Evolutionary conservation across 2,113 vertebrate genomes (phyloP).

Genomic region (Cromileptes altivelis): DNA sequence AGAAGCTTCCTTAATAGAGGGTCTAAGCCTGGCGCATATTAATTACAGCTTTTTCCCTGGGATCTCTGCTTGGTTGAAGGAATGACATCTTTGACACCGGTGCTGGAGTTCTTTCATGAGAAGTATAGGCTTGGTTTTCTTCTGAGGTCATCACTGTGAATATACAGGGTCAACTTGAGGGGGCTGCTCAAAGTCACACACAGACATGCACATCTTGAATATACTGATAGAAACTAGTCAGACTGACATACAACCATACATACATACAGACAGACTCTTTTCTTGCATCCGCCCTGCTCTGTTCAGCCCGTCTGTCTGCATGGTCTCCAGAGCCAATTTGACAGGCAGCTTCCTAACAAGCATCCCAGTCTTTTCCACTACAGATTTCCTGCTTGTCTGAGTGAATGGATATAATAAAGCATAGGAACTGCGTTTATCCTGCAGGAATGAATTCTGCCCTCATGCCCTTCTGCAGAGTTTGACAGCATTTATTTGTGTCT

Average conservation of each 20-base stretch:
- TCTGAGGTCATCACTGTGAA: slow-evolving; percentile 48
- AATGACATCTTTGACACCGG: slow-evolving; percentile 59
- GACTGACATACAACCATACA: slow-evolving; percentile 46
- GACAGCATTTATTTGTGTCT: slow-evolving; percentile 75
- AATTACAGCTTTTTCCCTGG: slow-evolving; percentile 51
- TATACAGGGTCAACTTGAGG: slow-evolving; percentile 38
- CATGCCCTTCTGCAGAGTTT: slow-evolving; percentile 64
- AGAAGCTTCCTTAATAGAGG: slow-evolving; percentile 34
- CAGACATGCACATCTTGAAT: slow-evolving; percentile 10
- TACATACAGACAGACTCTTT: slow-evolving; percentile 36
- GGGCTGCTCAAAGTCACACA: slow-evolving; percentile 33
- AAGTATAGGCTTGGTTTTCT: slow-evolving; percentile 29
- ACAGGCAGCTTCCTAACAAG: slow-evolving; percentile 77
- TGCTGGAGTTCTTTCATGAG: slow-evolving; percentile 27
- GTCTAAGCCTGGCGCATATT: slow-evolving; percentile 51
- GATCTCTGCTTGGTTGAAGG: slow-evolving; percentile 34
- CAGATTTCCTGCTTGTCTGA: slow-evolving; percentile 63
- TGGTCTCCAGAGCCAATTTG: slow-evolving; percentile 67
- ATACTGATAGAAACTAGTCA: slow-evolving; percentile 37
- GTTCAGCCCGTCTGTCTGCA: slow-evolving; percentile 70
- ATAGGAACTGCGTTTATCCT: slow-evolving; percentile 61
- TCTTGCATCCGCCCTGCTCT: slow-evolving; percentile 52
- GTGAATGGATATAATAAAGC: slow-evolving; percentile 65
- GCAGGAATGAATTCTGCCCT: slow-evolving; percentile 62
- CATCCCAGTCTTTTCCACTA: slow-evolving; percentile 54